Base-by-base conservation (phyloP, 2,113 vertebrate species). In the Garra rufa region DNA sequence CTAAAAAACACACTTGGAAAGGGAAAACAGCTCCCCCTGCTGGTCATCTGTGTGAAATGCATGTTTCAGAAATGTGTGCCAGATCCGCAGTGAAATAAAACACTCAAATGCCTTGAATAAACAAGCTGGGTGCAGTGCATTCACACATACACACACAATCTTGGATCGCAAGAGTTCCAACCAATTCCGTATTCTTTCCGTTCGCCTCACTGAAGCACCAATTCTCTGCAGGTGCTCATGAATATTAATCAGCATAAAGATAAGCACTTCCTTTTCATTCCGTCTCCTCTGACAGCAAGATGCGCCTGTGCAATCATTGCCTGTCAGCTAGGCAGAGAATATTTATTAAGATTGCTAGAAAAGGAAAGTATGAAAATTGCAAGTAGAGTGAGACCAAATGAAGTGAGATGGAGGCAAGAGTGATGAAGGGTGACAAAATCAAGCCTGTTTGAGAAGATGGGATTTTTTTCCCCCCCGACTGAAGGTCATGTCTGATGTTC, bases 181-280 rank as follows among this genome's bases (percentile, higher is more conserved):
- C 52, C 75, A 38, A 57, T 59, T 81, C 75, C 41, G 8, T 19
- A n/a, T 73, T 43, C n/a, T 48, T 61, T 57, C 17, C 52, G 1
- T 50, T 83, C 13, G 61, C 6, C 65, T 76, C 82, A 21, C 0
- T 70, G 24, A 50, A 81, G 48, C 57, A 44, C 57, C 84, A 63
- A 43, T 24, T 55, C 34, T 69, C 85, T 55, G 84, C 84, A 86
- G 85, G 83, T 79, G 78, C 83, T 87, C 75, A 87, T 88, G 85
- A 88, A 85, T 87, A 88, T 87, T 85, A 83, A 87, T 71, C 30
- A 86, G 74, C 21, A 21, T 38, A 59, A 70, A 86, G 75, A 85
- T 80, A 78, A 83, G 50, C 76, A 88, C 75, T 87, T 85, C 77
- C 85, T 77, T 81, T 87, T 85, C 80, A 85, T 79, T 87, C 67